Evolutionary conservation across 1,140 invertebrate species (phyloP), one percentile per base, ranked within the genome.

Genomic region (Hylaeus anthracinus): DNA sequence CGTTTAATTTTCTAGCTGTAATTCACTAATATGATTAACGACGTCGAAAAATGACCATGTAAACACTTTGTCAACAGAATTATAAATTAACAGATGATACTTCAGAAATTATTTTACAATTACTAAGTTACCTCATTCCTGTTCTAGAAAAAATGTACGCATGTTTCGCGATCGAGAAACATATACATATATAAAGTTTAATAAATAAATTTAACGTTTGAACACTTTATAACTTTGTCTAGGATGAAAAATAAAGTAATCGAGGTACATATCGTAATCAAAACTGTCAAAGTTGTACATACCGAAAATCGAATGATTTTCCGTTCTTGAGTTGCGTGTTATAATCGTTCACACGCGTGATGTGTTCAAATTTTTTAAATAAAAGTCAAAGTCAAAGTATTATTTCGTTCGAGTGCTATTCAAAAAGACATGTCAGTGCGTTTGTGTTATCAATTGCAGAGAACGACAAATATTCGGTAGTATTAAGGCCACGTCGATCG

Each of bases 91-190:
- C 0, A 39, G 39, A 2, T 8, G 1, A 14, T n/a, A 45, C 45
- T 64, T 6, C 0, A 41, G 6, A 14, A 72, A 12, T 37, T 55
- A 48, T 9, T 14, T n/a, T 53, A 41, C 65, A 37, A 53, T 53
- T 41, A 39, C 5, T 43, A 72, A 9, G 26, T 64, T 79, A 72
- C 69, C 76, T 72, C 15, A 51, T 14, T 69, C 9, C 9, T 75
- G 43, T 56, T 67, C 10, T 53, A 65, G n/a, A 4, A 43, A 48
- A 70, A 60, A 48, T 26, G 1, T 2, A n/a, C 5, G 5, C 5
- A 43, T n/a, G 3, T 6, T 55, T 65, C n/a, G n/a, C 39, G 3
- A 26, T 61, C 5, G 3, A 26, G 26, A 26, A 48, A 67, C 63
- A 5, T 53, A 71, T 60, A 14, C 39, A 78, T 39, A 5, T 60